These are phyloP conservation scores for Agriopis leucophaearia DNA, from an alignment of 2,888 invertebrate species.

Conservation along the genomic window DNA sequence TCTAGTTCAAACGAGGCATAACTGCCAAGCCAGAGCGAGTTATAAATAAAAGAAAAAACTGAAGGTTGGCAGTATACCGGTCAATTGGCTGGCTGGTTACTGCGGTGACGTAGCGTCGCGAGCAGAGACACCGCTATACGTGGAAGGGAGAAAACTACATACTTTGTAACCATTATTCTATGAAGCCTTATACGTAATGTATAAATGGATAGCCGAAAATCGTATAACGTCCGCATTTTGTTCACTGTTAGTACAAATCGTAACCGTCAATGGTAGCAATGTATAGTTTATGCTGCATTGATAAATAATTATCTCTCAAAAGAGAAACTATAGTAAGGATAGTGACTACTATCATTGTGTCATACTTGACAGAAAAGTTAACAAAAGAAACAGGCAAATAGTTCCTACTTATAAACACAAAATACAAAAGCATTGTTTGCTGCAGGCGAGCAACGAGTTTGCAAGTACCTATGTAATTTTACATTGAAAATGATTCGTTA, in stretches of 20 bases:
- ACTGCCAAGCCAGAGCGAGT: slow-evolving; percentile 82
- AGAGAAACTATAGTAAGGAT: slow-evolving; percentile 4
- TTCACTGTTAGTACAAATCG: slow-evolving; percentile 61
- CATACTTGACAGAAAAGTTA: background rate
- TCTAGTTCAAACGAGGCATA: slow-evolving; percentile 69
- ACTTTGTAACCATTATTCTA: slow-evolving; percentile 77
- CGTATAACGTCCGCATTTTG: slow-evolving; percentile 80
- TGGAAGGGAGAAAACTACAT: slow-evolving; percentile 57
- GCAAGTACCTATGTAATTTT: background rate
- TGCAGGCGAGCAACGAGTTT: background rate
- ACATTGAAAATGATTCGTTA: slow-evolving; percentile 9
- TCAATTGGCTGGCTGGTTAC: slow-evolving; percentile 86
- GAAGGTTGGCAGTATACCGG: slow-evolving; percentile 86
- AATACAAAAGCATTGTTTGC: slow-evolving; percentile 14
- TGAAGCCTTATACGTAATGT: slow-evolving; percentile 81
- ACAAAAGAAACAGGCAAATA: background rate
- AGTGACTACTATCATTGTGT: background rate
- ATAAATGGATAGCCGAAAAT: slow-evolving; percentile 81
- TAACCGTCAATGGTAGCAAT: slow-evolving; percentile 63
- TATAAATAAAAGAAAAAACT: slow-evolving; percentile 85
- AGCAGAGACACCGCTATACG: slow-evolving; percentile 60
- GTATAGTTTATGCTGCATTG: slow-evolving; percentile 58
- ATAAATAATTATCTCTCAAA: slow-evolving; percentile 44
- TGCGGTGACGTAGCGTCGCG: slow-evolving; percentile 80
- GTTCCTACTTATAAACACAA: background rate